Percentiles rank a stretch among this genome's conserved stretches.
phyloP scores from a whole-genome alignment of 2,113 vertebrate genomes.

The Oncorhynchus gorbuscha region DNA sequence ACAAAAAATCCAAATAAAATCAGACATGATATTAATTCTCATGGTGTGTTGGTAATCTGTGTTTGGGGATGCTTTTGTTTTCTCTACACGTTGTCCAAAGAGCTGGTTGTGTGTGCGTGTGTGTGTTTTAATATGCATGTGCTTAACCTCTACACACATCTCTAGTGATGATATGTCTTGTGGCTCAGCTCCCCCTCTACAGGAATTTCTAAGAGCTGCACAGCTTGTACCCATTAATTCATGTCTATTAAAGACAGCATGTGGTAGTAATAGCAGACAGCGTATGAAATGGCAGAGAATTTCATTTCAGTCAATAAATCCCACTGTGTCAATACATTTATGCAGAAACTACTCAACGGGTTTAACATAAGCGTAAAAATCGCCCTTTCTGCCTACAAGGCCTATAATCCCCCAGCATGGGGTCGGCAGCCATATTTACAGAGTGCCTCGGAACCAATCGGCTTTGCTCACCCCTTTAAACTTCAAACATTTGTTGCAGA shows the following conservation, averaged over 20 bases:
- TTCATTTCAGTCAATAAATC: constrained; percentile 39
- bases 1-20: constrained; percentile 36
- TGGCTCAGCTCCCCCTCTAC: constrained; percentile 29
- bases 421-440: constrained; percentile 63
- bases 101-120: not conserved
- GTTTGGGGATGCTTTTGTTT: not conserved
- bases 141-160: constrained; percentile 26
- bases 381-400: constrained; percentile 43
- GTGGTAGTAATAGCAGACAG: constrained; percentile 28
- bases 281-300: constrained; percentile 37
- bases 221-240: not conserved
- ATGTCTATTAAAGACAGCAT: constrained; percentile 43
- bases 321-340: constrained; percentile 34
- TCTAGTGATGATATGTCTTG: constrained; percentile 32
- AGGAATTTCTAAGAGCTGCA: not conserved
- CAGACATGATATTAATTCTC: constrained; percentile 15
- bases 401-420: constrained; percentile 50
- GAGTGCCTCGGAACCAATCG: constrained; percentile 44
- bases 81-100: not conserved
- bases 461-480: constrained; percentile 35
- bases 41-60: constrained; percentile 31
- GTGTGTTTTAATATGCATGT: not conserved
- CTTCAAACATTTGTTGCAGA: constrained; percentile 47
- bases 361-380: constrained; percentile 41
- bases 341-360: constrained; percentile 40